Evolutionary conservation across 1,140 invertebrate species (phyloP).

Genomic region (Euborellia annulipes): DNA sequence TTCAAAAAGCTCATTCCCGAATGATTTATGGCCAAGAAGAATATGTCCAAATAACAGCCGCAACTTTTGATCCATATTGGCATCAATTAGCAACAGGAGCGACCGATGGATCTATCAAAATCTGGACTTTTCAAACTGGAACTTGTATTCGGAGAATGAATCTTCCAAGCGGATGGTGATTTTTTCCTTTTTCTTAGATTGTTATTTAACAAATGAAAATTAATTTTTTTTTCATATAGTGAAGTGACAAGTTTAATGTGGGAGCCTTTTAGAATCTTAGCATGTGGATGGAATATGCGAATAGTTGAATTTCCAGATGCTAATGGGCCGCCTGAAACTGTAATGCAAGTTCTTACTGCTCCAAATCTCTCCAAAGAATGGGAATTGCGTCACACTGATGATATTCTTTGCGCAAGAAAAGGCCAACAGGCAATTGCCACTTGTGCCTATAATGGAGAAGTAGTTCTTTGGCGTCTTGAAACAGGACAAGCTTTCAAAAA

Average conservation of each 20-base stretch:
- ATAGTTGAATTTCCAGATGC: conserved; percentile 52
- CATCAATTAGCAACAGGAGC: conserved; percentile 54
- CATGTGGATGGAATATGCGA: conserved; percentile 49
- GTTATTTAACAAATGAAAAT: conserved; percentile 10
- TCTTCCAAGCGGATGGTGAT: conserved; percentile 33
- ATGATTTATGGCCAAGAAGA: conserved; percentile 37
- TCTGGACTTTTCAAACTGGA: conserved; percentile 68
- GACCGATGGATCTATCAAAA: conserved; percentile 42
- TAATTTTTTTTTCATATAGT: conserved; percentile 13
- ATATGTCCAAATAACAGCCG: conserved; percentile 56
- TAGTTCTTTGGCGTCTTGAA: conserved; percentile 59
- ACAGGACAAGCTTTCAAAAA: conserved; percentile 46
- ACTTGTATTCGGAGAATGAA: conserved; percentile 43
- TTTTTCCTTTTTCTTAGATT: not conserved
- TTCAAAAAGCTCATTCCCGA: conserved; percentile 45
- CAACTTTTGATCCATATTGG: conserved; percentile 50
- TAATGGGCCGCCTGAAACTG: conserved; percentile 19
- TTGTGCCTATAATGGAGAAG: conserved; percentile 40
- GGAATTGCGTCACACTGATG: conserved; percentile 50
- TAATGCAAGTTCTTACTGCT: conserved; percentile 28
- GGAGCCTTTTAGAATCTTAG: conserved; percentile 38
- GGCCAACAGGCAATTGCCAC: conserved; percentile 47
- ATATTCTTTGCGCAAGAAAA: conserved; percentile 46
- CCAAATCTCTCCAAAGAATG: conserved; percentile 34
- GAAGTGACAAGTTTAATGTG: conserved; percentile 26